A percentile compares a stretch with the other conserved stretches of the same genome.
These are phyloP conservation scores for Parthenolecanium corni DNA, from an alignment of 2,888 invertebrate genomes.

Conservation along the genomic window DNA sequence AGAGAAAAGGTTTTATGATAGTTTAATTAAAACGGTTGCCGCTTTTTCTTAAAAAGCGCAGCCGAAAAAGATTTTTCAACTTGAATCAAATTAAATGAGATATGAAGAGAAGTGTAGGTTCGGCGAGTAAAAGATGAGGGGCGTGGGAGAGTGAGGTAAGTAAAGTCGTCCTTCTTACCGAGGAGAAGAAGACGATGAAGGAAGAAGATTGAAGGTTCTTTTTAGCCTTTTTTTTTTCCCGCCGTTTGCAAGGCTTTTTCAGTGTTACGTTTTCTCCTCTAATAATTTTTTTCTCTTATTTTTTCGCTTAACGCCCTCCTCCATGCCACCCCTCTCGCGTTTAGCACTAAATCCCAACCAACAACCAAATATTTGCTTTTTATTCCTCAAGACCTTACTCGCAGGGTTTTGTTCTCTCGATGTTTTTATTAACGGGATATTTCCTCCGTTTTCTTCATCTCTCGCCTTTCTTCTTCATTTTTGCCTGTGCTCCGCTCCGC, in stretches of 20 bases:
- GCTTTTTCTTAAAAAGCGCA: constrained; percentile 20
- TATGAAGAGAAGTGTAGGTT: constrained; percentile 12
- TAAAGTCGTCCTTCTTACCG: too few species aligned
- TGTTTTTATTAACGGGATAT: constrained; percentile 26
- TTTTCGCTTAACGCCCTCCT: constrained; percentile 2
- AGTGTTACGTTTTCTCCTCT: constrained; percentile 16
- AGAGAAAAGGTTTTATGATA: constrained; percentile 29
- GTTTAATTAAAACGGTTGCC: constrained; percentile 29
- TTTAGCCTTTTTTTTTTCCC: too few species aligned
- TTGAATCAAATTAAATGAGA: constrained; percentile 29
- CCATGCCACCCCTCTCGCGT: neutral
- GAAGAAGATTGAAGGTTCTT: constrained; percentile 28
- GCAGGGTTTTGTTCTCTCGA: constrained; percentile 9
- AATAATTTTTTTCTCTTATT: constrained; percentile 17
- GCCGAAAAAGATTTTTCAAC: constrained; percentile 28
- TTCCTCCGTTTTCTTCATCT: neutral
- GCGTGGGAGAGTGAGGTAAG: too few species aligned
- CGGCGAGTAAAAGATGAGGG: too few species aligned
- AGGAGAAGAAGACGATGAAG: too few species aligned
- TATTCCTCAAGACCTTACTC: constrained; percentile 23
- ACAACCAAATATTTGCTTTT: constrained; percentile 29
- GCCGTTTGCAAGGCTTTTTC: too few species aligned
- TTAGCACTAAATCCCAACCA: constrained; percentile 20
- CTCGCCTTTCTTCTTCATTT: neutral
- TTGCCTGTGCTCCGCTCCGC: neutral